Conservation (phyloP, 2,113 vertebrate genomes). For the Antigone vipio region DNA sequence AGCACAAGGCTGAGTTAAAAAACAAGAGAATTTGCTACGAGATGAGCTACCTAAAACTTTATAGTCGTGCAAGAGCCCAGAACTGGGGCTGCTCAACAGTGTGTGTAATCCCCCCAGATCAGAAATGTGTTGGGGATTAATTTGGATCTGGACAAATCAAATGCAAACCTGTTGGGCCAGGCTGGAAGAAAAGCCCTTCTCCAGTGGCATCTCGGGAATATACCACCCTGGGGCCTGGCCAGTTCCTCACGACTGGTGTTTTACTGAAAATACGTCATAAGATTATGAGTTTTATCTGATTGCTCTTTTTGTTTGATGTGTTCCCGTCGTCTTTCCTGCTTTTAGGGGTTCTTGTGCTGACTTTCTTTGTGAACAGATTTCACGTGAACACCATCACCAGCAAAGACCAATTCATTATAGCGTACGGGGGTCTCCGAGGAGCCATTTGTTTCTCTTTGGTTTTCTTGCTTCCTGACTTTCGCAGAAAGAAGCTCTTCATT, state of each 20-base stretch:
- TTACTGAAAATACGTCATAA: neutral
- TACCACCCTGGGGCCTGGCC: neutral
- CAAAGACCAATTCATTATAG: conserved; percentile 85
- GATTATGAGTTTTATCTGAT: neutral
- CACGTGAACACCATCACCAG: conserved; percentile 78
- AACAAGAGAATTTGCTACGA: neutral
- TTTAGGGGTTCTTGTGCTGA: conserved; percentile 81
- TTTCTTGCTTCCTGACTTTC: conserved; percentile 83
- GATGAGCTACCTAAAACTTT: neutral
- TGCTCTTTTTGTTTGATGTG: neutral
- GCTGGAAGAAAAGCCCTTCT: neutral
- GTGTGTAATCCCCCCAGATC: neutral
- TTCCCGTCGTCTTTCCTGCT: neutral
- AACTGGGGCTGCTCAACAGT: too few relatives aligned
- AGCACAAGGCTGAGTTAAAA: neutral
- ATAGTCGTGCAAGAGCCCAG: fast-evolving
- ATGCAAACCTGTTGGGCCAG: neutral
- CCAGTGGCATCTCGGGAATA: neutral
- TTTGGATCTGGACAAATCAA: neutral
- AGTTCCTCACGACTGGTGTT: neutral
- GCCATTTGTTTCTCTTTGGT: conserved; percentile 86
- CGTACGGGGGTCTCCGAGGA: conserved; percentile 79
- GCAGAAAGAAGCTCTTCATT: conserved; percentile 84
- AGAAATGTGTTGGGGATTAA: neutral
- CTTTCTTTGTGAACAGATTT: conserved; percentile 81